A percentile compares a stretch with the other conserved stretches of the same genome.
phyloP scores from a whole-genome alignment of 2,113 vertebrate genomes.

The Gallinago paraguaiae region DNA sequence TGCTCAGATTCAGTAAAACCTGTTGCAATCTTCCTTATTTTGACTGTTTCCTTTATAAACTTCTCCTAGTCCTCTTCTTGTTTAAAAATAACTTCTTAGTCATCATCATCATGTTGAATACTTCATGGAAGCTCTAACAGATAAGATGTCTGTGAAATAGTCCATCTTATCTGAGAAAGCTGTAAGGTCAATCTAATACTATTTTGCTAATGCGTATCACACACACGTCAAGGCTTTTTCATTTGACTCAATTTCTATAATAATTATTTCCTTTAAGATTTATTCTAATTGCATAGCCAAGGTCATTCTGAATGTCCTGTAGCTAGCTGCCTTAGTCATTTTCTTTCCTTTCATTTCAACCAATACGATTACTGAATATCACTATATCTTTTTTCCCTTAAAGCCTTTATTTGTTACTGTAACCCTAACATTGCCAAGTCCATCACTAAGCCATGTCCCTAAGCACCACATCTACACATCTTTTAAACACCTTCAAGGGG shows the following conservation, averaged over 20 bases:
- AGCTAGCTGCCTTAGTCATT: neutral
- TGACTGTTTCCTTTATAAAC: neutral
- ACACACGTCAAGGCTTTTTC: neutral
- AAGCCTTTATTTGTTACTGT: neutral
- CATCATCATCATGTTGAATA: neutral
- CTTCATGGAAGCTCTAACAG: neutral
- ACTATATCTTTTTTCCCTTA: neutral
- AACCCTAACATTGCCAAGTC: neutral
- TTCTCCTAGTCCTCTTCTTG: neutral
- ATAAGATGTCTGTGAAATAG: neutral
- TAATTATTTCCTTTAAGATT: constrained; percentile 38
- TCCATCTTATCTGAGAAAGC: neutral
- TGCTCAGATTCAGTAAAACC: neutral
- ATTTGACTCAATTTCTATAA: constrained; percentile 5
- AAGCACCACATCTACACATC: accelerated
- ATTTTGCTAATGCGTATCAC: neutral
- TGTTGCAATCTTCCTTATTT: neutral
- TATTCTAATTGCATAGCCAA: constrained; percentile 20
- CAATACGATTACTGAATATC: neutral
- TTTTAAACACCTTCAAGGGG: neutral
- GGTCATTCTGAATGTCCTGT: neutral
- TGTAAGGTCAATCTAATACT: constrained; percentile 4
- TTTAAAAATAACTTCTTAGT: neutral
- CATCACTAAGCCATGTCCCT: neutral
- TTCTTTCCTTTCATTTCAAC: neutral